Conservation (phyloP, 2,797 vertebrate species). For the Podargus strigoides region DNA sequence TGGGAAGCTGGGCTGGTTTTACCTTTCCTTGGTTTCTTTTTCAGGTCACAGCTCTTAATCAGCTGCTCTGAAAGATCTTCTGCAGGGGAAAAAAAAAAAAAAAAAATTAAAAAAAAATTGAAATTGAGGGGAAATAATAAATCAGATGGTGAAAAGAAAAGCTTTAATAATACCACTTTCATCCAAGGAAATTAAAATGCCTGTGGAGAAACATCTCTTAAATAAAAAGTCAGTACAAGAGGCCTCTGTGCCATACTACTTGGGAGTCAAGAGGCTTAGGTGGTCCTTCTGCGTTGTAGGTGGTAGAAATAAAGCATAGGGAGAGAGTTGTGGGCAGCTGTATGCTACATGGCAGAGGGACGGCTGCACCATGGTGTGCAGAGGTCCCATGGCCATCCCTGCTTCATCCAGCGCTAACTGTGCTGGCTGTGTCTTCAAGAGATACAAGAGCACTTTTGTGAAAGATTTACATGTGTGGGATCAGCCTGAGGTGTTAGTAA, state of each 20-base stretch:
- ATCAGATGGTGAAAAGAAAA: not conserved
- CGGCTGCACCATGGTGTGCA: not conserved
- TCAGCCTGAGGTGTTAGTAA: not conserved
- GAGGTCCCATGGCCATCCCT: not conserved
- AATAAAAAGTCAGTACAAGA: not conserved
- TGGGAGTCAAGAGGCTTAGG: not conserved
- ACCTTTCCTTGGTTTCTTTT: constrained; percentile 67
- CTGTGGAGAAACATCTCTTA: not conserved
- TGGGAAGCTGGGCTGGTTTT: constrained; percentile 55
- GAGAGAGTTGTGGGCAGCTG: not conserved
- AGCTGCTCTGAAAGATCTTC: constrained; percentile 75
- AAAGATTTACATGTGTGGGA: not conserved
- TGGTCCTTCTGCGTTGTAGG: not conserved
- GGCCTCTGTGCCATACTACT: not conserved
- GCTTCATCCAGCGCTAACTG: not conserved
- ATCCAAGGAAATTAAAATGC: not conserved
- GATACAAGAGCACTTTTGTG: not conserved
- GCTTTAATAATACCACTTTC: not conserved
- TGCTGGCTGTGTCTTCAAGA: not conserved
- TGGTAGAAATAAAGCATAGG: not conserved
- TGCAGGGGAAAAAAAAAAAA: not conserved
- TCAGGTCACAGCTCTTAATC: constrained; percentile 73
- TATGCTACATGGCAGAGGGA: not conserved
- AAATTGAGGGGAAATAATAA: not conserved
- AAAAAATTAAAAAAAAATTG: not conserved